Base-by-base conservation (phyloP, 2,888 invertebrate genomes). In the Dryadula phaetusa region DNA sequence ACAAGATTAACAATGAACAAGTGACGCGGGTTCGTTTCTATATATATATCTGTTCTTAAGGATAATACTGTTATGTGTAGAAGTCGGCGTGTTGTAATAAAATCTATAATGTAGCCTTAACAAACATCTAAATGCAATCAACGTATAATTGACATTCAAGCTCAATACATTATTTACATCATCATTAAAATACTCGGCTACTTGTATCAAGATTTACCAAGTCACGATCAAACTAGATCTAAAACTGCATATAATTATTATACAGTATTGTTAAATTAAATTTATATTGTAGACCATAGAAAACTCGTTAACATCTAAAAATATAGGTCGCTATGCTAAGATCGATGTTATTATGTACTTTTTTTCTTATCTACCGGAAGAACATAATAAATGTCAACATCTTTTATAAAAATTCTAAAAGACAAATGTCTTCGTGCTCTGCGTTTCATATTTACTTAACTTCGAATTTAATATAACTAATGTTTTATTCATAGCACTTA, bases 91-190 rank as follows among this genome's bases (percentile, higher is more conserved):
- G 10, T 46, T 46, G 10, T n/a, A 40, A 56, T 8, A 56, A 22
- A 56, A 42, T 28, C 18, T 25, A 16, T 42, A 28, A 18, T 28
- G 44, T 18, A 16, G 3, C 16, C 18, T 10, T n/a, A 20, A 44
- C 18, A 56, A 25, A 60, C 25, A 60, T 60, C 69, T 62, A 64
- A 68, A 71, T 70, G 68, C 72, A 67, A 69, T 71, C 46, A 72
- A 65, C 67, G 62, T 63, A 72, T 73, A 77, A 80, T 82, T 82
- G 77, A 72, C 81, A 81, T 83, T 83, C 82, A 75, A 72, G 70
- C 69, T 73, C 74, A 73, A 72, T 79, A 77, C 28, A 76, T 69
- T 72, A 76, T 81, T 76, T 73, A 70, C 74, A 72, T 72, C 71
- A 73, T 67, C 44, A 73, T 80, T 81, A 78, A 75, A 76, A 77